Evolutionary conservation across 2,113 vertebrate genomes (phyloP).

Genomic region (Perccottus glenii): DNA sequence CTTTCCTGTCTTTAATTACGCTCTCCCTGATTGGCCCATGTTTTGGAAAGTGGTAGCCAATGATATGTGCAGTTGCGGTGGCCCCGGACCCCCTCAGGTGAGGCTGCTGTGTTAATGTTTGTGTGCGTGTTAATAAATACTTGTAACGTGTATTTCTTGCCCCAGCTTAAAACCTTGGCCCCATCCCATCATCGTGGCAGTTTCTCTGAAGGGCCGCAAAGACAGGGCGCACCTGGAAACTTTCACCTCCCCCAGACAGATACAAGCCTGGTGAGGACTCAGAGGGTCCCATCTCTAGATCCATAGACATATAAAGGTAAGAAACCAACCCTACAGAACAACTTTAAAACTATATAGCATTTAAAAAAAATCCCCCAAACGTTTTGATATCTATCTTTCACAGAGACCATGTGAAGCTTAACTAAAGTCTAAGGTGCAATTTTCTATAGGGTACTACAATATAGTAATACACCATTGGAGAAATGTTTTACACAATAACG

Average conservation of each 20-base stretch:
- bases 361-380: no score
- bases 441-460: no score
- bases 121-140: conserved; percentile 36
- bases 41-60: conserved; percentile 57
- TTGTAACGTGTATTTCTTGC: conserved; percentile 43
- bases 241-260: conserved; percentile 19
- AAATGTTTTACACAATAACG: no score
- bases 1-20: conserved; percentile 62
- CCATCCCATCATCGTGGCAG: conserved; percentile 37
- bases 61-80: conserved; percentile 41
- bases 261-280: conserved; percentile 5
- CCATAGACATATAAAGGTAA: conserved; percentile 59
- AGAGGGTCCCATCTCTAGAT: conserved; percentile 39
- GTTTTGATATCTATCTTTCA: no score
- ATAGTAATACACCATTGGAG: no score
- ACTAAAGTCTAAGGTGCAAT: no score
- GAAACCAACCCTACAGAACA: conserved; percentile 9
- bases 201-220: conserved; percentile 51
- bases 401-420: no score
- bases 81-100: conserved; percentile 56
- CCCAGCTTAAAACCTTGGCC: conserved; percentile 73
- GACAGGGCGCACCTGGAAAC: conserved; percentile 37
- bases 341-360: no score
- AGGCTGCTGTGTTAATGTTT: conserved; percentile 30
- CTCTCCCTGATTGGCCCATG: conserved; percentile 66